Base-by-base conservation (phyloP, 1,140 invertebrate genomes). In the Sinella curviseta region DNA sequence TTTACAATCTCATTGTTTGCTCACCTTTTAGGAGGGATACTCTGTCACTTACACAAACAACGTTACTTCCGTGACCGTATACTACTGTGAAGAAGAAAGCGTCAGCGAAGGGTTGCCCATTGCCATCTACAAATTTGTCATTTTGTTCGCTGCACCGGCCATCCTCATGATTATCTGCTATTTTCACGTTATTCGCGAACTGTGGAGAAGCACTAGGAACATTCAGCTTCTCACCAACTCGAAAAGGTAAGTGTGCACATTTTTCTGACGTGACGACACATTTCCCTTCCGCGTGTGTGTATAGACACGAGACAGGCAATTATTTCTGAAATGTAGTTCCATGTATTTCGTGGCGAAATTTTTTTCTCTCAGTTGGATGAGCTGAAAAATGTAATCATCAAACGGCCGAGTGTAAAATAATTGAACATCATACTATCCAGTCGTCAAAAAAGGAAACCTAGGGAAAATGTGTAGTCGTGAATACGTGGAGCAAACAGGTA, bases 81-180 rank as follows among this genome's bases (percentile, higher is more conserved):
- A 85, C 67, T 85, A 88, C 26, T 89, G 89, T 81, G 84, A 85
- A 14, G 87, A 88, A 74, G 81, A 80, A 12, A 78, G 74, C 16
- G 65, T 31, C 8, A 82, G 82, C 20, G 73, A 57, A 28, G 83
- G 84, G 14, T 39, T 83, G 14, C 79, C 84, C 0, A 87, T 89
- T 76, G 85, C 87, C 4, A 84, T 88, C n/a, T 90, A 90, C 83
- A 86, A 89, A 79, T 83, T 90, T 8, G 35, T 87, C 20, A 84
- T 88, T n/a, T 86, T 91, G 77, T 90, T 90, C 82, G 79, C 83
- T 0, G 77, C 89, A 4, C 90, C 90, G 0, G 87, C 86, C 0
- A 28, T 88, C 17, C 83, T 90, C 33, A 89, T 91, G 88, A 84
- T 87, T 17, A 85, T 88, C 78, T 90, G 89, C 84, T 91, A 91